Percentiles rank a stretch among this genome's conserved stretches.
These are phyloP conservation scores for Numenius arquata DNA, from an alignment of 2,113 vertebrate genomes.

Conservation along the genomic window DNA sequence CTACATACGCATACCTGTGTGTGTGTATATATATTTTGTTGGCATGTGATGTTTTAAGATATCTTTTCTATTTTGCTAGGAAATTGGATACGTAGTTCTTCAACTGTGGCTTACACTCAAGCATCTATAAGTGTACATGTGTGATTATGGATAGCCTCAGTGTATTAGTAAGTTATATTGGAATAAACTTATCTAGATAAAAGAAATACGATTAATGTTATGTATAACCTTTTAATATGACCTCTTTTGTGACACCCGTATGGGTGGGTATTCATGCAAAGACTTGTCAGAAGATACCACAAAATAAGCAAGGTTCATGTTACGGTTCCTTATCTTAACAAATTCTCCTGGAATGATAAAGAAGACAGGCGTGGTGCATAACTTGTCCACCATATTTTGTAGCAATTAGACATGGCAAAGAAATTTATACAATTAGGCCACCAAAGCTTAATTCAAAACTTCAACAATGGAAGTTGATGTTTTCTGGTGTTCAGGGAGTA, in stretches of 20 bases:
- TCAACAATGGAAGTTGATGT: not conserved
- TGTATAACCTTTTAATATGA: not conserved
- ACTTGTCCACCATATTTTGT: not conserved
- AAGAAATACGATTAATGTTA: not conserved
- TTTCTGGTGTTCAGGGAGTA: not conserved
- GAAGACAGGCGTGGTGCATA: not conserved
- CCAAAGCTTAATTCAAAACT: not conserved
- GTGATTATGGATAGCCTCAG: not conserved
- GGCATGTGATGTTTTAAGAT: not conserved
- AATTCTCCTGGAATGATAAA: not conserved
- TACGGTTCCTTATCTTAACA: not conserved
- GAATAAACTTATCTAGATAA: not conserved
- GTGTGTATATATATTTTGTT: not conserved
- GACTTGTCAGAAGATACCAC: not conserved
- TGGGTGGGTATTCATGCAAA: not conserved
- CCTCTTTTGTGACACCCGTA: not conserved
- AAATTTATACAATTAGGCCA: not conserved
- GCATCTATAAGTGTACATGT: rapidly evolving
- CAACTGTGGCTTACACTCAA: not conserved
- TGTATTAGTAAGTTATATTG: not conserved
- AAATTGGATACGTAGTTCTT: not conserved
- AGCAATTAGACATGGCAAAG: not conserved
- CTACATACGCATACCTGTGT: rapidly evolving
- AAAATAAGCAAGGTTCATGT: not conserved
- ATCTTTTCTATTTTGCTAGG: not conserved